These are phyloP conservation scores for Anthopleura sola DNA, from an alignment of 64 coral and sea anemone species.

Conservation along the genomic window DNA sequence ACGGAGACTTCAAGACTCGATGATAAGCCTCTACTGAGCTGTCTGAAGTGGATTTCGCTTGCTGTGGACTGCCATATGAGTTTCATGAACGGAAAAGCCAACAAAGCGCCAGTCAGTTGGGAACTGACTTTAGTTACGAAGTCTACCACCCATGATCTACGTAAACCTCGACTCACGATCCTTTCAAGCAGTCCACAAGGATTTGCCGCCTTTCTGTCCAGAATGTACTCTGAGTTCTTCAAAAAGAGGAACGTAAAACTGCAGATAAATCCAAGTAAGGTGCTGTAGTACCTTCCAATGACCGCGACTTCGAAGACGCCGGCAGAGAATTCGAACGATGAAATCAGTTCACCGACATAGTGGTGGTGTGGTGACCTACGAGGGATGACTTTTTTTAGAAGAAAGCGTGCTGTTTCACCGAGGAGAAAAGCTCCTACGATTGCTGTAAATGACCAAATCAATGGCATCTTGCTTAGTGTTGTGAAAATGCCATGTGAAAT, in stretches of 20 bases:
- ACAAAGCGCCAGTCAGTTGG: constrained; percentile 62
- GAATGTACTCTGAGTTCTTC: constrained; percentile 71
- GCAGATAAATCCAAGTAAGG: constrained; percentile 52
- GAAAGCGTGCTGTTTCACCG: constrained; percentile 54
- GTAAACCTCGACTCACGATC: constrained; percentile 38
- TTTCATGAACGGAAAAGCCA: constrained; percentile 72
- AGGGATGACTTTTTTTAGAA: constrained; percentile 32
- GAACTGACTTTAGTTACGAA: constrained; percentile 46
- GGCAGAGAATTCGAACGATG: constrained; percentile 76
- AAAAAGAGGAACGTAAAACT: constrained; percentile 66
- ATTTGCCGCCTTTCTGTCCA: constrained; percentile 65
- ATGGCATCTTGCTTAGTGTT: constrained; percentile 25
- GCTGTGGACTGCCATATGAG: constrained; percentile 59
- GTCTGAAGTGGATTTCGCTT: constrained; percentile 72
- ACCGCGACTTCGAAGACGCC: constrained; percentile 77
- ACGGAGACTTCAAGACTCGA: constrained; percentile 73
- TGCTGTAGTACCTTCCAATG: constrained; percentile 78
- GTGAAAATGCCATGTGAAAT: too few relatives aligned
- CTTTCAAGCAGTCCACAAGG: constrained; percentile 71
- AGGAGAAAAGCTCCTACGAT: constrained; percentile 54
- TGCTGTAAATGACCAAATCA: constrained; percentile 70
- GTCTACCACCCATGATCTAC: constrained; percentile 41
- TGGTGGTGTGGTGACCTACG: constrained; percentile 17
- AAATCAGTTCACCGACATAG: constrained; percentile 76
- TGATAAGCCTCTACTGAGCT: constrained; percentile 58